phyloP scores from a whole-genome alignment of 2,113 vertebrate species.

The Casuarius casuarius region DNA sequence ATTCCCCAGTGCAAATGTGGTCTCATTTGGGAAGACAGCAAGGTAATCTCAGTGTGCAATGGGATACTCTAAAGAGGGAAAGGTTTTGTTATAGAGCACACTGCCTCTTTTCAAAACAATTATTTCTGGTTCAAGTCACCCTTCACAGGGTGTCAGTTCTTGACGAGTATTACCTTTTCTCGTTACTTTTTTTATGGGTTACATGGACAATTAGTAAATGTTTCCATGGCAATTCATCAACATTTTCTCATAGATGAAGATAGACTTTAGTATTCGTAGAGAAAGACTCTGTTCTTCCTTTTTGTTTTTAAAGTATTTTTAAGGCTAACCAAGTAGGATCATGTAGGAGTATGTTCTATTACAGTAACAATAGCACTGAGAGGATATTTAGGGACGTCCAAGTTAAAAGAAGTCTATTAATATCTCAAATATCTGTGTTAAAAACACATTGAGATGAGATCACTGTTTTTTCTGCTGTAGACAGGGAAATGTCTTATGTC shows the following conservation, averaged over 20 bases:
- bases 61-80: background rate
- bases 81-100: background rate
- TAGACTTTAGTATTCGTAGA: slow-evolving; percentile 23
- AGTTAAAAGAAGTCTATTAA: slow-evolving; percentile 50
- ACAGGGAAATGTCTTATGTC: background rate
- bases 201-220: slow-evolving; percentile 59
- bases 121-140: background rate
- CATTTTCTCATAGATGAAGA: slow-evolving; percentile 46
- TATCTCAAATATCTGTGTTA: slow-evolving; percentile 17
- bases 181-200: slow-evolving; percentile 31
- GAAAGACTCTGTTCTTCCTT: slow-evolving; percentile 42
- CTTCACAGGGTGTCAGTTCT: slow-evolving; percentile 27
- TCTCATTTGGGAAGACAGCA: background rate
- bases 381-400: slow-evolving; percentile 31
- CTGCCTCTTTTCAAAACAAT: background rate
- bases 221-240: slow-evolving; percentile 42
- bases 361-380: slow-evolving; percentile 28
- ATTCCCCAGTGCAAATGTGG: background rate
- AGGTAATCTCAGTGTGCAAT: background rate
- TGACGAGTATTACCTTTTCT: slow-evolving; percentile 67
- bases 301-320: slow-evolving; percentile 49
- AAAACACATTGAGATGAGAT: slow-evolving; percentile 26
- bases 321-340: slow-evolving; percentile 47
- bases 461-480: background rate
- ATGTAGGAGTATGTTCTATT: slow-evolving; percentile 54